These are phyloP conservation scores for Solea senegalensis DNA, from an alignment of 2,113 vertebrate genomes.

Conservation along the genomic window DNA sequence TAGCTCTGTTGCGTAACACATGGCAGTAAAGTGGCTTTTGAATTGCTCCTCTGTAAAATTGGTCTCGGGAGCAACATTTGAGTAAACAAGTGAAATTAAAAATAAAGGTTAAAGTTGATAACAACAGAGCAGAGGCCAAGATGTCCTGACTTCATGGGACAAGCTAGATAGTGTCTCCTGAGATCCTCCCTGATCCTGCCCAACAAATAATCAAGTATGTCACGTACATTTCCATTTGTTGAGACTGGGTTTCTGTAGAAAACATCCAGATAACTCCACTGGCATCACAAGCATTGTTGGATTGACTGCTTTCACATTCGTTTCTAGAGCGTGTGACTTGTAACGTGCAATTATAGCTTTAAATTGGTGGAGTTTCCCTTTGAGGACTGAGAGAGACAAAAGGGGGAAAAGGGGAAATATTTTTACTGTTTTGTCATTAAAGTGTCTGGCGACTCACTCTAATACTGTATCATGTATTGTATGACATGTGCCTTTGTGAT, in stretches of 20 bases:
- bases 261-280: no score
- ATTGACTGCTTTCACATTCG: no score
- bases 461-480: no score
- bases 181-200: no score
- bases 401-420: neutral
- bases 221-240: no score
- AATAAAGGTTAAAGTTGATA: neutral
- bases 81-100: neutral
- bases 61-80: neutral
- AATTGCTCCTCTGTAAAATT: neutral
- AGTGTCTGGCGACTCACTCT: no score
- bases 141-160: neutral
- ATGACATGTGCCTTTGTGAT: neutral
- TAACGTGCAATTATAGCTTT: neutral
- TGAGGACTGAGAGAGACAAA: no score
- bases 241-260: no score
- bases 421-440: neutral
- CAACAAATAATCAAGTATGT: no score
- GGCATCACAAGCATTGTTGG: no score
- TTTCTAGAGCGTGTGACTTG: neutral
- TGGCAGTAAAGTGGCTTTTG: neutral
- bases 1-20: constrained; percentile 28
- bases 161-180: no score
- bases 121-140: neutral
- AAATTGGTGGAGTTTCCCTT: neutral